Base-by-base conservation (phyloP, 2,797 vertebrate genomes). In the Oreochromis mossambicus region DNA sequence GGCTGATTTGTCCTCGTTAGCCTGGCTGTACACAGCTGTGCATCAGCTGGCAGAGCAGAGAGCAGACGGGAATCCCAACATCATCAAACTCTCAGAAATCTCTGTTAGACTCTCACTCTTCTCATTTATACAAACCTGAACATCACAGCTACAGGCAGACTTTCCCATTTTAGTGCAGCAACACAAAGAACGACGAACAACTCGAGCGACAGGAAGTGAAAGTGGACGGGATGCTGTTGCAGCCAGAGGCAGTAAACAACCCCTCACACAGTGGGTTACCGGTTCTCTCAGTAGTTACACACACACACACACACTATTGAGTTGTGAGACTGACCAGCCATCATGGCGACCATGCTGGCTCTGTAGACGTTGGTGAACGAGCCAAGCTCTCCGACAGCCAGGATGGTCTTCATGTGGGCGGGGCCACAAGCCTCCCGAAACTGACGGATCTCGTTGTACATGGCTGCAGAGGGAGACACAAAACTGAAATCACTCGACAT, bases 291-390 rank as follows among this genome's bases (percentile, higher is more conserved):
- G 15, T 17, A 61, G 56, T 2, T 19, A 68, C 61, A 63, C 17
- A n/a, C 58, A 63, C 58, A 15, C 46, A 15, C 46, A 50, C 48
- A 50, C 48, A 66, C 19, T 0, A 46, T 3, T 8, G 7, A 32
- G 54, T 2, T 1, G 34, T 32, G 10, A 3, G 4, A 85, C 89
- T 94, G 92, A 99, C 98, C 98, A 83, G 98, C 98, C 98, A 99
- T 99, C 98, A 99, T 99, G 34, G 98, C 97, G 15, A 99, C 96
- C 95, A 99, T 96, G 52, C 98, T 98, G 95, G 98, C 97, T 91
- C 97, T 98, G 95, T 99, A 99, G 94, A 99, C 95, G 1, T 97
- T 98, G 79, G 96, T 97, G 88, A 97, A 97, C 43, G 96, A 97
- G 13, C 97, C 97, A 76, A 99, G 96, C 83, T 99, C 98, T 86